Base-by-base conservation (phyloP, 2,888 invertebrate species). In the Dolomedes plantarius region DNA sequence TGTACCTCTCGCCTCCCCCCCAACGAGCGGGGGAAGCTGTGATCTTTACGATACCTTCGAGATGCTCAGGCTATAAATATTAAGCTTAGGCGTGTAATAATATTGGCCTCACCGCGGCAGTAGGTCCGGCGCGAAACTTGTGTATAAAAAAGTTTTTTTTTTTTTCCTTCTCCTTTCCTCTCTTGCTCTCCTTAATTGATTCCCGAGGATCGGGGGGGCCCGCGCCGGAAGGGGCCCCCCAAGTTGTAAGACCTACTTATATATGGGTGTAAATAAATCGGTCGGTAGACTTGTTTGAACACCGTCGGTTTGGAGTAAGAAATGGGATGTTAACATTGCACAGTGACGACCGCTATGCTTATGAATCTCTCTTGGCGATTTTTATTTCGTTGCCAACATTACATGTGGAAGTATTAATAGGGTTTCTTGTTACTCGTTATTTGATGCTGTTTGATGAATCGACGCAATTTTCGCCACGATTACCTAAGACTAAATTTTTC, bases 11-110 rank as follows among this genome's bases (percentile, higher is more conserved):
- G 32, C 23, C 11, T 28, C 28, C 62, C 83, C n/a, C 64, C 62
- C 76, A 29, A 27, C 0, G 28, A 9, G 46, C 39, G 39, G 46
- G 36, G 78, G 56, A 50, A 62, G 50, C 39, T 31, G 79, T 27
- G 65, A 85, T 72, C 77, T 85, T 85, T 85, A 85, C 83, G 83
- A 85, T 85, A 85, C 83, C 83, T 85, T 41, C 39, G 83, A 85
- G 83, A 62, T 76, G 32, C 67, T 75, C 71, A 36, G 76, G 77
- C 83, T 67, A 85, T 85, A 85, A 85, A 85, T 85, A 85, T 77
- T 85, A 77, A 85, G 83, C 83, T 77, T 50, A 77, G 83, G 83
- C 83, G 82, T 56, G 56, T 82, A 82, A 76, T 82, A 82, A 76
- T 82, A 76, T 82, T 82, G 76, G 76, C 82, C 82, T 76, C 65